Evolutionary conservation across 2,888 invertebrate genomes (phyloP), one percentile per base, ranked within the genome.

Genomic region (Agrochola macilenta): DNA sequence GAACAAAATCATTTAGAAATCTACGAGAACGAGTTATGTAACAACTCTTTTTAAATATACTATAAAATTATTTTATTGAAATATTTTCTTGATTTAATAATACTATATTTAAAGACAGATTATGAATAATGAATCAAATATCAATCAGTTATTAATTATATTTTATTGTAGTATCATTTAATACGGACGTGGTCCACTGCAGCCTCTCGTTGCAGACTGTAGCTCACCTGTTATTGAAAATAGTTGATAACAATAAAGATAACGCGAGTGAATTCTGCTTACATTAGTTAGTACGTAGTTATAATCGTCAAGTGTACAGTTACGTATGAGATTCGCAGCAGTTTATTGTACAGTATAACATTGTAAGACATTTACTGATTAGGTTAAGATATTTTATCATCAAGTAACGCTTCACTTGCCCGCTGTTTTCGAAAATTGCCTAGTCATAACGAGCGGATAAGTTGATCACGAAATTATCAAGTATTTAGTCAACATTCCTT

Each of bases 291-390:
- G 79, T 86, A 76, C 26, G 17, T 84, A 88, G 79, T 86, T 86
- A 81, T 85, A 87, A 83, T 89, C 91, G 91, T 92, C 92, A 91
- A 92, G 90, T 96, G 96, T 96, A 96, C 96, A 96, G 96, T 96
- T 96, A 96, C 96, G 94, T 93, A 95, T 96, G 96, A 96, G 96
- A 96, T 96, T 96, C 93, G 91, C 91, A 90, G 88, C 89, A 88
- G 89, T 84, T 92, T 92, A 90, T 92, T 92, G 83, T 87, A 95
- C 93, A 95, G 95, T 93, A 94, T 93, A 92, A 88, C 91, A 88
- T 85, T 86, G 66, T 89, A 87, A 87, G 81, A 86, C 79, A 86
- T 82, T 85, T 90, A 89, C 89, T 91, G 89, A 90, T 88, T 91
- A 90, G 88, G 78, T 83, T 91, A 88, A 90, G 89, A 79, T 68